phyloP scores from a whole-genome alignment of 2,888 invertebrate species.

The Diaphora mendica region DNA sequence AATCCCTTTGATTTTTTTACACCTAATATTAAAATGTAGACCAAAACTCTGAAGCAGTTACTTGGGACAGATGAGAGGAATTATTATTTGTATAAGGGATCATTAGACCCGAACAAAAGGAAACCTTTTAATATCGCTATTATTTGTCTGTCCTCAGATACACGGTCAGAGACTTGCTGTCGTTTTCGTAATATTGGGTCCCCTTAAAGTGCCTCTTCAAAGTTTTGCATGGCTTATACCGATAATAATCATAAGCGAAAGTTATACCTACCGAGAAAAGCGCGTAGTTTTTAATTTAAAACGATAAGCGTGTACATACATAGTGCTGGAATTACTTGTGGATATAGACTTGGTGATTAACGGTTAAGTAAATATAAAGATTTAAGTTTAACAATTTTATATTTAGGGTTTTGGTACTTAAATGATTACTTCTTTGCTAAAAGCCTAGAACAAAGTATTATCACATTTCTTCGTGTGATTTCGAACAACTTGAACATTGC shows the following conservation, averaged over 20 bases:
- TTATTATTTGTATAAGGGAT: slow-evolving; percentile 20
- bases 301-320: neutral
- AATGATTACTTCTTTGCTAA: too few species aligned
- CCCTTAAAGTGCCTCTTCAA: neutral
- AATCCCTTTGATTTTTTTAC: slow-evolving; percentile 3
- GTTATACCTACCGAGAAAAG: neutral
- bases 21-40: neutral
- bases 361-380: too few species aligned
- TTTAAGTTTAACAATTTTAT: too few species aligned
- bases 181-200: neutral
- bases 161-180: neutral
- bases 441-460: too few species aligned
- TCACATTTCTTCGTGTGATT: too few species aligned
- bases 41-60: slow-evolving; percentile 13
- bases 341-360: too few species aligned
- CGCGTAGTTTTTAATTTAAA: neutral
- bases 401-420: too few species aligned
- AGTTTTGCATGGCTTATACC: neutral
- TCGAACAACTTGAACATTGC: too few species aligned
- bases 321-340: neutral
- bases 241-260: neutral
- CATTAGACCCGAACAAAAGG: slow-evolving; percentile 31
- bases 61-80: slow-evolving; percentile 21
- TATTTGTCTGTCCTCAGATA: slow-evolving; percentile 9
- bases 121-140: slow-evolving; percentile 8